phyloP scores from a whole-genome alignment of 2,888 invertebrate species.

The Limnephilus marmoratus region DNA sequence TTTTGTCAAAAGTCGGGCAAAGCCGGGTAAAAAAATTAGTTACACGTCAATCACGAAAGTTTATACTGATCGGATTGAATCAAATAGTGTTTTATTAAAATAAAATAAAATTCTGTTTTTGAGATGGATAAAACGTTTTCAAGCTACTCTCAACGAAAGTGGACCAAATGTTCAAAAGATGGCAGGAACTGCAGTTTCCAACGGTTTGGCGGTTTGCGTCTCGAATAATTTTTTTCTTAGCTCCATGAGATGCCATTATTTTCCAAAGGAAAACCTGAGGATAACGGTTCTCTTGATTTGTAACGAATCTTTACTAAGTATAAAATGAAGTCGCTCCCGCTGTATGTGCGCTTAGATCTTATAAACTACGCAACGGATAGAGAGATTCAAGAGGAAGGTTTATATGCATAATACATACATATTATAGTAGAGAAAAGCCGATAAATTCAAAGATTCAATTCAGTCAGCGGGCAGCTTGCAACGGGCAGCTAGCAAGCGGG shows the following conservation, averaged over 20 bases:
- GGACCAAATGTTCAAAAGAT: background rate
- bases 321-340: too few species aligned
- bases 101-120: background rate
- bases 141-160: background rate
- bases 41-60: background rate
- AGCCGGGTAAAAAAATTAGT: background rate
- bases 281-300: too few species aligned
- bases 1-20: background rate
- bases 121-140: background rate
- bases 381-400: too few species aligned
- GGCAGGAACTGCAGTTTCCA: background rate
- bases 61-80: background rate
- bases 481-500: too few species aligned
- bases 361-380: too few species aligned
- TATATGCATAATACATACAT: too few species aligned
- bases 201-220: background rate
- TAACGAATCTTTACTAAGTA: too few species aligned
- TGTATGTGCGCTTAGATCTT: too few species aligned
- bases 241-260: background rate
- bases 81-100: background rate
- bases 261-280: background rate
- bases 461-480: too few species aligned
- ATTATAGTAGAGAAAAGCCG: too few species aligned
- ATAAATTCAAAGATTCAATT: too few species aligned
- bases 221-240: background rate